Evolutionary conservation across 2,888 invertebrate species (phyloP).

Genomic region (Helobdella robusta): DNA sequence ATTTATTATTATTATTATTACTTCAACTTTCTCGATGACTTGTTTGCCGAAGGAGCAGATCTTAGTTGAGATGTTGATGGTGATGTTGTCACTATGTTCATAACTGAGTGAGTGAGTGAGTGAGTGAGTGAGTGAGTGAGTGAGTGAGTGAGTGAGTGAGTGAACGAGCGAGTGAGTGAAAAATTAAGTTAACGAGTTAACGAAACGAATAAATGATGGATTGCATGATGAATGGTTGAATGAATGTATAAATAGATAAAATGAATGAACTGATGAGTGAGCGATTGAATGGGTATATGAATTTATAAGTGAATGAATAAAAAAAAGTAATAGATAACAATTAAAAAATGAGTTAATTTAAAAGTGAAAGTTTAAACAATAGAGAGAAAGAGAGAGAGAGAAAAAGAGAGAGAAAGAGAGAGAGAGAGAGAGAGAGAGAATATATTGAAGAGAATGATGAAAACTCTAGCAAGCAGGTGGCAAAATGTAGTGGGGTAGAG

Average conservation of each 20-base stretch:
- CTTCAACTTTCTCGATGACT: conserved; percentile 96
- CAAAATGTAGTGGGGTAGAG: too few species aligned
- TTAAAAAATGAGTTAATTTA: background rate
- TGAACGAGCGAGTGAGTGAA: conserved; percentile 1
- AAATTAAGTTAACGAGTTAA: background rate
- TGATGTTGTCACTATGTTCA: conserved; percentile 95
- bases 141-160: conserved; percentile 1
- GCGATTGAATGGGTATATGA: background rate
- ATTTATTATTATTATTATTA: conserved; percentile 35
- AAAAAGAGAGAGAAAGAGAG: background rate
- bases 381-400: background rate
- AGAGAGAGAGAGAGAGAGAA: background rate
- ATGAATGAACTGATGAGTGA: conserved; percentile 10
- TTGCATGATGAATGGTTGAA: background rate
- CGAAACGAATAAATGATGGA: background rate
- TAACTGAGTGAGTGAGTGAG: conserved; percentile 65
- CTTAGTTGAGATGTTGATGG: conserved; percentile 96
- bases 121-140: conserved; percentile 1
- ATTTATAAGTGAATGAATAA: background rate
- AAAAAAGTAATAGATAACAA: background rate
- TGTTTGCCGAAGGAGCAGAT: conserved; percentile 99
- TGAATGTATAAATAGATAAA: conserved; percentile 4
- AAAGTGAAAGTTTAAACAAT: background rate
- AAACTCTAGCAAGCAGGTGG: too few species aligned
- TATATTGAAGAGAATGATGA: background rate